phyloP scores from a whole-genome alignment of 1,140 invertebrate genomes.

The Papilio aristodemus region DNA sequence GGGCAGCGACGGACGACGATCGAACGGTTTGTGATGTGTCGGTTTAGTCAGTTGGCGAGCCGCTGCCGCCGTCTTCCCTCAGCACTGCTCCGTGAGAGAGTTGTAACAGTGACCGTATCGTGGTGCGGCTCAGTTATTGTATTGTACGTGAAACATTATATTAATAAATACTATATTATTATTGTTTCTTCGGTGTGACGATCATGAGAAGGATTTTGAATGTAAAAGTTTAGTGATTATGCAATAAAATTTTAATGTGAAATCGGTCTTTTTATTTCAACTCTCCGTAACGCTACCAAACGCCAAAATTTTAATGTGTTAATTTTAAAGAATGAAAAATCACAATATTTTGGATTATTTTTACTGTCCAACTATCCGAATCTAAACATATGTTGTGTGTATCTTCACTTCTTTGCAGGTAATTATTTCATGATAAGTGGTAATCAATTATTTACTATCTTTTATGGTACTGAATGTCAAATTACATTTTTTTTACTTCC shows the following conservation, averaged over 20 bases:
- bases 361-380: too few species aligned
- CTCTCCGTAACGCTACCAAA: conserved; percentile 20
- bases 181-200: conserved; percentile 67
- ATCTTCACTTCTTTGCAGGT: too few species aligned
- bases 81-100: conserved; percentile 59
- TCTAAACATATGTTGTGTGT: too few species aligned
- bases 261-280: conserved; percentile 43
- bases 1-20: conserved; percentile 41
- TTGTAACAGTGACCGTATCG: conserved; percentile 53
- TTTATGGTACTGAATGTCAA: too few species aligned
- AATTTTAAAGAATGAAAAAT: too few species aligned
- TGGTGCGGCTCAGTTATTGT: conserved; percentile 66
- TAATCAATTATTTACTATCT: too few species aligned
- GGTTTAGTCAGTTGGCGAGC: conserved; percentile 19
- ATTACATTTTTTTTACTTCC: too few species aligned
- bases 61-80: conserved; percentile 69
- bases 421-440: too few species aligned
- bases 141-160: conserved; percentile 46
- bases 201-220: conserved; percentile 66
- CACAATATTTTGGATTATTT: too few species aligned
- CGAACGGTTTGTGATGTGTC: conserved; percentile 42
- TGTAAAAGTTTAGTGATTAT: conserved; percentile 71
- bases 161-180: conserved; percentile 44
- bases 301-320: too few species aligned
- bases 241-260: conserved; percentile 69